Evolutionary conservation across 1,140 invertebrate genomes (phyloP).

Genomic region (Schlechtendalia chinensis): DNA sequence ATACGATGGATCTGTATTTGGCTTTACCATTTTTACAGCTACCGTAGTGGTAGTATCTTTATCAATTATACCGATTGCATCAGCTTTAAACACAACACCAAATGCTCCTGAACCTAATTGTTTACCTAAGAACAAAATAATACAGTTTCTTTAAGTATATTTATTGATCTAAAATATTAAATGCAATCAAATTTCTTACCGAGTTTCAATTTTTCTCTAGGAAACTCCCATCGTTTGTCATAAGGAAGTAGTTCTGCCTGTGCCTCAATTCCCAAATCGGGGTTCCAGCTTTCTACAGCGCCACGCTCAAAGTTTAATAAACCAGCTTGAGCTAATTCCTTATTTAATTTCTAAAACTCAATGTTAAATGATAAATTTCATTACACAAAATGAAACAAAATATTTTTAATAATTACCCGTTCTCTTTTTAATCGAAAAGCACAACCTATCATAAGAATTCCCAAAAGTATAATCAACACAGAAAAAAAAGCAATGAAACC

Average conservation of each 20-base stretch:
- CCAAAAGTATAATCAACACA: constrained; percentile 39
- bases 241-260: constrained; percentile 90
- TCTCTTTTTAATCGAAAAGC: constrained; percentile 49
- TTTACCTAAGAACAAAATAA: constrained; percentile 61
- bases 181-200: constrained; percentile 61
- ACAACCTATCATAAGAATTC: constrained; percentile 22
- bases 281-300: constrained; percentile 77
- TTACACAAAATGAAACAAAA: constrained; percentile 1
- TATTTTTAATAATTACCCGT: constrained; percentile 47
- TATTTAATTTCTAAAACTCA: constrained; percentile 59
- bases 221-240: constrained; percentile 86
- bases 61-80: constrained; percentile 72
- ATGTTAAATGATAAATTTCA: constrained; percentile 8
- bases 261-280: constrained; percentile 82
- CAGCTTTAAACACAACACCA: constrained; percentile 87
- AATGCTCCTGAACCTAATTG: constrained; percentile 88
- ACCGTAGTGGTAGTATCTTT: constrained; percentile 70
- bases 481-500: constrained; percentile 35
- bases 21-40: constrained; percentile 84
- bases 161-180: neutral
- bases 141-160: neutral
- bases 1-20: constrained; percentile 69
- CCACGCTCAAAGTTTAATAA: constrained; percentile 77
- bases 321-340: constrained; percentile 66
- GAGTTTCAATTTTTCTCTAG: constrained; percentile 76